Evolutionary conservation across 2,113 vertebrate species (phyloP).

Genomic region (Salvelinus namaycush): DNA sequence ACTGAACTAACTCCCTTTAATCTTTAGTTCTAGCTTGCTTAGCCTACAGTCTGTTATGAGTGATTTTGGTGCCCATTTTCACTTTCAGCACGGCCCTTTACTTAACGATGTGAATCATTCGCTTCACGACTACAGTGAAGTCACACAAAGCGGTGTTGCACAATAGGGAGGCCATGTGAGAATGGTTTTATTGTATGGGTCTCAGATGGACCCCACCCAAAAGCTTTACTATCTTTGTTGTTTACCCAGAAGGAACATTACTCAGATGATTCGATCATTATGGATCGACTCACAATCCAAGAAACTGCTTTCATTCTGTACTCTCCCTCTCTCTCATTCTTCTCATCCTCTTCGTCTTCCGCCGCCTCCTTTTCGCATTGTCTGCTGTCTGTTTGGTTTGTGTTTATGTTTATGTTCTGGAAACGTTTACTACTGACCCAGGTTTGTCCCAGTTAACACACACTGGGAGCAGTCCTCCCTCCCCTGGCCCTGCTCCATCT

Average conservation of each 20-base stretch:
- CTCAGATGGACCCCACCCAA: slow-evolving; percentile 9
- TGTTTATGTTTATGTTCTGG: background rate
- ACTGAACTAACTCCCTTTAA: too few species aligned
- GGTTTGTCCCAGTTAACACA: slow-evolving; percentile 45
- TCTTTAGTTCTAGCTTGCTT: too few species aligned
- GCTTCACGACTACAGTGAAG: slow-evolving; percentile 15
- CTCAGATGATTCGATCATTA: slow-evolving; percentile 27
- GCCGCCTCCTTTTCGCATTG: background rate
- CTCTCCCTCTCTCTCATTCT: too few species aligned
- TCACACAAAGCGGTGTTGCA: slow-evolving; percentile 19
- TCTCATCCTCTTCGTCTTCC: background rate
- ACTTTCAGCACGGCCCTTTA: too few species aligned
- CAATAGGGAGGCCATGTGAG: slow-evolving; percentile 1
- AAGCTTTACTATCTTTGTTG: slow-evolving; percentile 1
- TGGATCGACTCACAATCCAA: background rate
- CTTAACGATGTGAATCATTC: background rate
- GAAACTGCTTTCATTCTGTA: background rate
- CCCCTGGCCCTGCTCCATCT: too few species aligned
- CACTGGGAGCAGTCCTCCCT: background rate
- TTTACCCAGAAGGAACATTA: slow-evolving; percentile 19
- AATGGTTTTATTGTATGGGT: slow-evolving; percentile 14
- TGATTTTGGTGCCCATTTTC: too few species aligned
- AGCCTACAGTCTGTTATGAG: too few species aligned
- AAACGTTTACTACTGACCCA: slow-evolving; percentile 40
- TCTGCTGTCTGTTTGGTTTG: slow-evolving; percentile 3